A percentile compares a stretch with the other conserved stretches of the same genome.
Conservation (phyloP, 2,113 vertebrate species). For the Aptenodytes patagonicus region DNA sequence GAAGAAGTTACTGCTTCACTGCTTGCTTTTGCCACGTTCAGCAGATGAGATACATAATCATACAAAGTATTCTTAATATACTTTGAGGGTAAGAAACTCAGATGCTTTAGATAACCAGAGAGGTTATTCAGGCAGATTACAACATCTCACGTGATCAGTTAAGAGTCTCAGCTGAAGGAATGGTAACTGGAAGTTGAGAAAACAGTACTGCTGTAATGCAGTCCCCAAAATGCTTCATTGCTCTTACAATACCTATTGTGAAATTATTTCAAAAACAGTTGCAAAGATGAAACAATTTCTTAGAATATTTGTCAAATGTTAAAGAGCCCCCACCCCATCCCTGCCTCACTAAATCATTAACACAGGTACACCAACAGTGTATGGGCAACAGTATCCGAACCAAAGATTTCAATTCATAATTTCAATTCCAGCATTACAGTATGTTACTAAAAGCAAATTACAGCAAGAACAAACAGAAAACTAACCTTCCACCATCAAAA, state of each 20-base stretch:
- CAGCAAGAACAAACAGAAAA: neutral
- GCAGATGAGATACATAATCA: neutral
- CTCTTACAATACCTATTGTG: neutral
- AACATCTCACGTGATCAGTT: neutral
- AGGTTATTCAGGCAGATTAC: neutral
- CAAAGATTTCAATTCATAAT: neutral
- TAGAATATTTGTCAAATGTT: neutral
- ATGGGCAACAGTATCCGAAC: accelerated
- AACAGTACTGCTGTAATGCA: neutral
- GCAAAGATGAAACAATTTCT: neutral
- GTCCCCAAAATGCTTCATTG: neutral
- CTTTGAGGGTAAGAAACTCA: neutral
- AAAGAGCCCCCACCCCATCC: neutral
- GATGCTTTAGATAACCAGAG: neutral
- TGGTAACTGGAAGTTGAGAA: neutral
- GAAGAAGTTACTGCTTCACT: neutral
- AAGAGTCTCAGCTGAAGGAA: neutral
- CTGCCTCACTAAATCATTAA: neutral
- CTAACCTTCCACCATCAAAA: neutral
- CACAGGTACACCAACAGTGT: accelerated
- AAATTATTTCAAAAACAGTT: neutral
- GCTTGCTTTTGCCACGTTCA: neutral
- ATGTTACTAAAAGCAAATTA: neutral
- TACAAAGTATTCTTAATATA: neutral
- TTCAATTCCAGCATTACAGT: neutral